Evolutionary conservation across 2,888 invertebrate species (phyloP).

Genomic region (Cerastis leucographa): DNA sequence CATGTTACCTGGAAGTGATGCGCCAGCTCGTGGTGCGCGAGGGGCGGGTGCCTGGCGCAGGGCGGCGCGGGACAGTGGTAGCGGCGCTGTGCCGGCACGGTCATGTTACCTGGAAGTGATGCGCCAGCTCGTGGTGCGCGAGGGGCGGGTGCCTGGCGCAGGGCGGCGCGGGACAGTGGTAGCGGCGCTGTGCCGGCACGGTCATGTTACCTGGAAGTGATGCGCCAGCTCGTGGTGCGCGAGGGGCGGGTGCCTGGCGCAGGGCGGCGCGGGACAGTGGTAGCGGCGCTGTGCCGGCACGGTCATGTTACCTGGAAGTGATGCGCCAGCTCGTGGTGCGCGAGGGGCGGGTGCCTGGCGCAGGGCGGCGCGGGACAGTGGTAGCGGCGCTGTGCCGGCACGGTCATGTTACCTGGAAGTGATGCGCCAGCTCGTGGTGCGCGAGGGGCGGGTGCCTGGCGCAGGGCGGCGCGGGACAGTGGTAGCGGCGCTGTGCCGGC

Average conservation of each 20-base stretch:
- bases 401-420: slow-evolving; percentile 57
- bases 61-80: slow-evolving; percentile 86
- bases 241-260: slow-evolving; percentile 72
- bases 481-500: slow-evolving; percentile 79
- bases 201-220: slow-evolving; percentile 62
- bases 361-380: slow-evolving; percentile 86
- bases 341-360: slow-evolving; percentile 69
- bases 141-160: slow-evolving; percentile 76
- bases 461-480: slow-evolving; percentile 86
- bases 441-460: slow-evolving; percentile 69
- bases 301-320: slow-evolving; percentile 62
- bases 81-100: slow-evolving; percentile 71
- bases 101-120: slow-evolving; percentile 62
- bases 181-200: slow-evolving; percentile 74
- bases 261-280: slow-evolving; percentile 85
- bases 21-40: slow-evolving; percentile 73
- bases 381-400: slow-evolving; percentile 78
- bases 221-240: slow-evolving; percentile 71
- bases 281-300: slow-evolving; percentile 77
- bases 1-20: slow-evolving; percentile 63
- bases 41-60: slow-evolving; percentile 74
- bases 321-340: slow-evolving; percentile 70
- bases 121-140: slow-evolving; percentile 71
- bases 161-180: slow-evolving; percentile 85
- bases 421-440: slow-evolving; percentile 70